A percentile compares a stretch with the other conserved stretches of the same genome.
phyloP scores from a whole-genome alignment of 2,888 invertebrate genomes.

The Torymus auratus region DNA sequence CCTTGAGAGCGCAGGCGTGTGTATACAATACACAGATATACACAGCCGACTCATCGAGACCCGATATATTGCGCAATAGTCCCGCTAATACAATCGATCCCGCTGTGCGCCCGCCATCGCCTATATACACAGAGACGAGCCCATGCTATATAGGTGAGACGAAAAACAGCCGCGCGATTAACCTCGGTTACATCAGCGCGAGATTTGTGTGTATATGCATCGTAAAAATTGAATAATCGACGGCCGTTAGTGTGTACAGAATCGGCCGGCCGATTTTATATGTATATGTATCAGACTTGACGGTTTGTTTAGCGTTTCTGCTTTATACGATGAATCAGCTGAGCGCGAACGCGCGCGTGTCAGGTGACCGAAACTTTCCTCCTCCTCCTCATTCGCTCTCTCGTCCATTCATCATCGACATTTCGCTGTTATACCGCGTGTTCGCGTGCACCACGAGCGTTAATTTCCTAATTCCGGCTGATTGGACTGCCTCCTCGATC shows the following conservation, averaged over 20 bases:
- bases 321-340: slow-evolving; percentile 38
- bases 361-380: slow-evolving; percentile 40
- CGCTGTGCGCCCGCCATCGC: background rate
- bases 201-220: background rate
- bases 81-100: slow-evolving; percentile 20
- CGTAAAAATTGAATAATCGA: slow-evolving; percentile 35
- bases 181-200: slow-evolving; percentile 25
- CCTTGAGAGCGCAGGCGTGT: slow-evolving; percentile 13
- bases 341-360: background rate
- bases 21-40: background rate
- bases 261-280: too few relatives aligned
- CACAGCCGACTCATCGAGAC: slow-evolving; percentile 13
- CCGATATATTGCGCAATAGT: slow-evolving; percentile 37
- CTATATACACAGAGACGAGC: background rate
- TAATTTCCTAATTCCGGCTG: slow-evolving; percentile 35
- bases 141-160: background rate
- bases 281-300: too few relatives aligned
- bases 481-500: slow-evolving; percentile 12
- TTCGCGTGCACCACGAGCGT: background rate
- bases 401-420: slow-evolving; percentile 34
- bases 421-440: background rate
- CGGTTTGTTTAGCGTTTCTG: slow-evolving; percentile 6
- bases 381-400: background rate
- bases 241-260: too few relatives aligned
- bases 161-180: background rate